Evolutionary conservation across 2,113 vertebrate species (phyloP), one percentile per base, ranked within the genome.

Genomic region (Chionis minor): DNA sequence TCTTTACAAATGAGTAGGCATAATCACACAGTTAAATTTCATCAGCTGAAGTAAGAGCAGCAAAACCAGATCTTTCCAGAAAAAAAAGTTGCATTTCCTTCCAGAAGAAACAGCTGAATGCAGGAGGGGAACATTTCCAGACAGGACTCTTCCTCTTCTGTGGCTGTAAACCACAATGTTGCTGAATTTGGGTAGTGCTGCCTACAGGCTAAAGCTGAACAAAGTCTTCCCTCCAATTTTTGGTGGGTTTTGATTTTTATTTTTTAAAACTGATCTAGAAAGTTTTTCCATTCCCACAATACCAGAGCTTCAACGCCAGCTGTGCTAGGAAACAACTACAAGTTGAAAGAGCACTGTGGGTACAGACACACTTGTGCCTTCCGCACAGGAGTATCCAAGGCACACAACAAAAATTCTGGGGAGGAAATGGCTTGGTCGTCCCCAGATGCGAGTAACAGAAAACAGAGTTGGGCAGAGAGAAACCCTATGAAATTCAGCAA

Each of bases 241-340:
- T 35, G 11, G 3, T 44, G 3, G 0, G 0, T 15, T 59, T 83
- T 42, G 2, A 4, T n/a, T 49, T 22, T 40, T 18, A 3, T 32
- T 56, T 42, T 16, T 9, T 12, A 21, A 1, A 81, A 30, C 3
- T 32, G 4, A 33, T 79, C 16, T 18, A 75, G 42, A 63, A 92
- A 51, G 6, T 2, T 63, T 87, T 94, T 58, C 11, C 8, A 23
- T 49, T 78, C 15, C 5, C 16, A 38, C 22, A 71, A 4, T 42
- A 17, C 27, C 27, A 45, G 69, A 70, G 2, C 11, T 71, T 66
- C 61, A 80, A 21, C 82, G 15, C 4, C 18, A 69, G 12, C 23
- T 82, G 6, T 81, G 14, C 49, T 69, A 35, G 51, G 20, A 87
- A 86, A 70, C 20, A 84, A 10, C 27, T 35, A 17, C 22, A 78